Base-by-base conservation (phyloP, 2,888 invertebrate species). In the Synanthedon tipuliformis region DNA sequence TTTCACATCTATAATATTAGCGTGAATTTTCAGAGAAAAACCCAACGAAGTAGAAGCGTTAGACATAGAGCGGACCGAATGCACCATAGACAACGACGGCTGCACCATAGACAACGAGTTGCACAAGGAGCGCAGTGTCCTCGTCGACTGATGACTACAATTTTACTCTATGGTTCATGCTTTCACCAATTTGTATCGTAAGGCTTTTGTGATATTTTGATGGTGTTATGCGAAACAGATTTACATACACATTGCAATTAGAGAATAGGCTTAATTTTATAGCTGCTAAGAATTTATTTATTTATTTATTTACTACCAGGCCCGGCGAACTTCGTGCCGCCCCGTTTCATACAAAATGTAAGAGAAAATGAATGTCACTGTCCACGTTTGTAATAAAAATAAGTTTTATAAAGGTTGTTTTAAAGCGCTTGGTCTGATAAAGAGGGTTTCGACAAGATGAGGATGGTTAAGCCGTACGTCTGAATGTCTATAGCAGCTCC, bases 11-110 rank as follows among this genome's bases (percentile, higher is more conserved):
- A 23, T 23, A 23, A 23, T 5, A 23, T 23, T 23, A 5, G 23
- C 1, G 23, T 23, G 23, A 5, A 41, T 27, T 51, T 50, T 1
- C 69, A 82, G 83, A 51, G 77, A 78, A 51, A 73, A 70, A 55
- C 61, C 69, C 12, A 68, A 58, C 54, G 80, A 81, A 56, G 64
- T 71, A n/a, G 69, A 71, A 11, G 55, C 71, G 53, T 60, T 82
- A 48, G 75, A 76, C 52, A 74, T 83, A 60, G 83, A 82, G 57
- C 70, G 81, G 3, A 84, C 85, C 4, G 85, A 84, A 56, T 82
- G 82, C 0, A 63, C 81, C 13, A 81, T 34, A 34, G 34, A 10
- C 34, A 72, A 78, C 53, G 81, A 81, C 40, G 53, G 59, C 40
- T 63, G 61, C 52, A 56, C 53, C 34, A 58, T 51, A 48, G 57